A percentile compares a stretch with the other conserved stretches of the same genome.
Conservation (phyloP, 2,888 invertebrate genomes). For the Lamellibrachia satsuma region DNA sequence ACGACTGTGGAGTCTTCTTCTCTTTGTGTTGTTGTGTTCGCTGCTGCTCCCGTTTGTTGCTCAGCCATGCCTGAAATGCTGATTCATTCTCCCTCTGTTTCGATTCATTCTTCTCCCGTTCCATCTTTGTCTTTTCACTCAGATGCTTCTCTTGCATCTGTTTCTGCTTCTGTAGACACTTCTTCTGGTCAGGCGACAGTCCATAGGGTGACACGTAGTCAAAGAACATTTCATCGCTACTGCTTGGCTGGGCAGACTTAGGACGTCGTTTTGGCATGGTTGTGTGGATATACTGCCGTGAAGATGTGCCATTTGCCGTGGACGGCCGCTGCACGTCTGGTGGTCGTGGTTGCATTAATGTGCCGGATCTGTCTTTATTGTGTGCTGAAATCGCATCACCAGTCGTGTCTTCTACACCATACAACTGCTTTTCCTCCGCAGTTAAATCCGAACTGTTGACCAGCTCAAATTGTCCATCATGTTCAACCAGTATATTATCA, state of each 20-base stretch:
- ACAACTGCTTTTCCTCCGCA: conserved; percentile 45
- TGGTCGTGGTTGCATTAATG: conserved; percentile 38
- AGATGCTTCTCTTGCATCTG: conserved; percentile 29
- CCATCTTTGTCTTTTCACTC: conserved; percentile 37
- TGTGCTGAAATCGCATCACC: neutral
- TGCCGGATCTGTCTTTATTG: too few relatives aligned
- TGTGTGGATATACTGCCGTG: conserved; percentile 18
- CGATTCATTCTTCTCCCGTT: conserved; percentile 45
- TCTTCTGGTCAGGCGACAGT: conserved; percentile 48
- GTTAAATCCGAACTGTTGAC: conserved; percentile 55
- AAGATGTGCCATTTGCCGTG: conserved; percentile 43
- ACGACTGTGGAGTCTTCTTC: neutral
- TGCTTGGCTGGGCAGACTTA: conserved; percentile 46
- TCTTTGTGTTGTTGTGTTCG: neutral
- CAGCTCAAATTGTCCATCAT: conserved; percentile 59
- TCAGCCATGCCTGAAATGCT: conserved; percentile 34
- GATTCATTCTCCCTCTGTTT: conserved; percentile 49
- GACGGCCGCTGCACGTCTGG: conserved; percentile 51
- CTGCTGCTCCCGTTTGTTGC: conserved; percentile 27
- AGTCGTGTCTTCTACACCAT: neutral
- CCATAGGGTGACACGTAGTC: conserved; percentile 59
- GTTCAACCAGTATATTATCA: conserved; percentile 59
- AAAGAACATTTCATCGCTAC: conserved; percentile 29
- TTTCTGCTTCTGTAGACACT: conserved; percentile 26
- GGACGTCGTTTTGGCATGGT: conserved; percentile 46